Base-by-base conservation (phyloP, 2,113 vertebrate genomes). In the Conger conger region DNA sequence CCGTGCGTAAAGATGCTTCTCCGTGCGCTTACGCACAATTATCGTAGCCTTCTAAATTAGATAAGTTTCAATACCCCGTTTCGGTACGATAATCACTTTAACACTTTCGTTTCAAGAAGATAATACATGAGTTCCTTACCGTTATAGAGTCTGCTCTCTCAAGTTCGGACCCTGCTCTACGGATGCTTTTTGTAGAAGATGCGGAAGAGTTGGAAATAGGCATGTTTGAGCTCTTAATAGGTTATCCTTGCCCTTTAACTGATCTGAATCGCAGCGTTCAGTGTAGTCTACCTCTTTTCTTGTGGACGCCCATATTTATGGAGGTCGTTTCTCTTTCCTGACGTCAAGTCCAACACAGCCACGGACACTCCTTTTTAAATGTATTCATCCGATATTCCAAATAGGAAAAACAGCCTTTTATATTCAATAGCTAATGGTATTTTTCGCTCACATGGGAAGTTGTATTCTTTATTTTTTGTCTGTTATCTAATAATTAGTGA, bases 141-240 rank as follows among this genome's bases (percentile, higher is more conserved):
- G 97, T 97, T 84, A 99, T 94, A 86, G 98, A 97, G 88, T 99
- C 98, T 0, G 94, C 96, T 93, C 95, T 97, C 95, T 99, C 98
- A 94, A 99, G 93, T 92, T 99, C 98, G 0, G 98, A 99, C 27
- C 96, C 96, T 0, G 98, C 96, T 93, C 98, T 94, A 91, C 96
- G 95, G 93, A 99, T 94, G 90, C 96, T 96, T 93, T 97, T 99
- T 81, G 96, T 93, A 86, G 96, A 97, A 84, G 97, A 96, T 0
- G 96, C 91, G 90, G 96, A 94, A 84, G 96, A 91, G 91, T 90
- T 96, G 33, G 98, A 96, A 73, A 96, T 98, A 23, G 97, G 96
- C 98, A 99, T 99, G 42, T 54, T 86, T 86, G 27, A 35, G 68
- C 80, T 37, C 37, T 45, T 54, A 53, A 80, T 27, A 17, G 35